A percentile compares a stretch with the other conserved stretches of the same genome.
phyloP scores from a whole-genome alignment of 2,888 invertebrate species.

The Patella pellucida region DNA sequence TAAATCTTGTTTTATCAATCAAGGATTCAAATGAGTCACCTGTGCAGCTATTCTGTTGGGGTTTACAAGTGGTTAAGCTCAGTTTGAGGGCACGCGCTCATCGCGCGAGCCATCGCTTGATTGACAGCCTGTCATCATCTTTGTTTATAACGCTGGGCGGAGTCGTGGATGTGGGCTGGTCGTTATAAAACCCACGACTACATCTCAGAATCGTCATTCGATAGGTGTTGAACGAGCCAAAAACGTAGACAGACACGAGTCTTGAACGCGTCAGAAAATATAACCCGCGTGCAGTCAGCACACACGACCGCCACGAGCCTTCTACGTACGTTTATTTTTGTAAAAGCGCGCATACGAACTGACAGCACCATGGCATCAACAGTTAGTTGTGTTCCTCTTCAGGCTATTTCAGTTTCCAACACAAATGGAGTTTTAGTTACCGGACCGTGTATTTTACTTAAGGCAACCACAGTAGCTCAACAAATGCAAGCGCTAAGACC shows the following conservation, averaged over 20 bases:
- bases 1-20: too few relatives aligned
- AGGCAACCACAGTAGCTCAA: conserved; percentile 59
- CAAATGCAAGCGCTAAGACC: conserved; percentile 55
- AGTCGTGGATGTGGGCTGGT: not conserved
- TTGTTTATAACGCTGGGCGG: conserved; percentile 9
- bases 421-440: conserved; percentile 39
- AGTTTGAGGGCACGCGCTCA: not conserved
- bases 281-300: not conserved
- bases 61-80: not conserved
- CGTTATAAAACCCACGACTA: not conserved
- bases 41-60: not conserved
- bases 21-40: too few relatives aligned
- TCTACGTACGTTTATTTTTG: not conserved
- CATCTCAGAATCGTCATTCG: not conserved
- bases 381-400: conserved; percentile 2
- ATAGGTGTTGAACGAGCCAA: not conserved
- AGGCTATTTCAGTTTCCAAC: not conserved
- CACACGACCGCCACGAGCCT: conserved; percentile 2
- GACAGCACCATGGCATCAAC: not conserved
- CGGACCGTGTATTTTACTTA: conserved; percentile 56
- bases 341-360: not conserved
- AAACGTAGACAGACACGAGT: not conserved
- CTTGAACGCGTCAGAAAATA: conserved; percentile 4
- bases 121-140: not conserved
- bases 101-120: not conserved